phyloP scores from a whole-genome alignment of 2,797 vertebrate genomes.

The Xyrichtys novacula region DNA sequence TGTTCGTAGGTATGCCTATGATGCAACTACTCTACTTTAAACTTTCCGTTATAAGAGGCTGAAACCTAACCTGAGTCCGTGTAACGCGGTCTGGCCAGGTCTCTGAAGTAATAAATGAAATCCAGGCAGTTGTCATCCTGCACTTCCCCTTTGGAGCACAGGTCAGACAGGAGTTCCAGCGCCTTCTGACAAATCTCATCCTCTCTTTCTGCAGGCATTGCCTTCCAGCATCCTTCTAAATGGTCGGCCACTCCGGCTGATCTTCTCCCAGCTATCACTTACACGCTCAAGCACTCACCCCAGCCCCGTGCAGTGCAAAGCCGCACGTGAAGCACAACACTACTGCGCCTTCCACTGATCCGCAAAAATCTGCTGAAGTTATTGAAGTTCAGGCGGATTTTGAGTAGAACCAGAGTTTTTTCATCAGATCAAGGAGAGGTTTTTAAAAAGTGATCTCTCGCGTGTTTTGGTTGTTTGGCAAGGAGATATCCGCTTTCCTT shows the following conservation, averaged over 20 bases:
- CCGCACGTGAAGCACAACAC: conserved; percentile 32
- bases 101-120: conserved; percentile 96
- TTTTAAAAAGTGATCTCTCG: conserved; percentile 6
- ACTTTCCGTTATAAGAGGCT: background rate
- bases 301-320: conserved; percentile 30
- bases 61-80: conserved; percentile 89
- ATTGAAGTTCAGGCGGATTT: background rate
- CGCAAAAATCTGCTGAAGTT: conserved; percentile 12
- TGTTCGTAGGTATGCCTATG: background rate
- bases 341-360: conserved; percentile 41
- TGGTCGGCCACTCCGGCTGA: conserved; percentile 78
- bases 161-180: conserved; percentile 94
- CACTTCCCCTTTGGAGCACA: conserved; percentile 95
- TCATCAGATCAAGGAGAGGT: conserved; percentile 13
- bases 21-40: background rate
- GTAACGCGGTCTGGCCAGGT: conserved; percentile 92
- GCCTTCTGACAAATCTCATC: conserved; percentile 98
- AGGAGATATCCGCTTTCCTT: conserved; percentile 20
- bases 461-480: conserved; percentile 5
- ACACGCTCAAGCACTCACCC: background rate
- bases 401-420: background rate
- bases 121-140: conserved; percentile 95
- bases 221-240: conserved; percentile 97
- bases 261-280: conserved; percentile 37
- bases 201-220: conserved; percentile 97